Conservation (phyloP, 2,888 invertebrate genomes). For the Plebejus anna region DNA sequence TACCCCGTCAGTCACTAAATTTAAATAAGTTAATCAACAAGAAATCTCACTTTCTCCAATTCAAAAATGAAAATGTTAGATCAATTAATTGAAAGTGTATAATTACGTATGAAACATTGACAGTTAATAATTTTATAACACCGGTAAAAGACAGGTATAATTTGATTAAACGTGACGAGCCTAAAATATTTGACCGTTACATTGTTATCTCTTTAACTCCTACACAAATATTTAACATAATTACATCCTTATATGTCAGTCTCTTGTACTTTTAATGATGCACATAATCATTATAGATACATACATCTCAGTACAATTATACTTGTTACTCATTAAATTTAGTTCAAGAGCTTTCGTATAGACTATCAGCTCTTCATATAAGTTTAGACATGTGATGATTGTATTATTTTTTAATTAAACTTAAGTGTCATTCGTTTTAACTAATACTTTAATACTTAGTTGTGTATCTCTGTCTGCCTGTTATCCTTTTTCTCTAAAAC, state of each 20-base stretch:
- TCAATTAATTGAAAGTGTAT: slow-evolving; percentile 25
- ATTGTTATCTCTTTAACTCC: background rate
- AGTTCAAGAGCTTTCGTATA: slow-evolving; percentile 10
- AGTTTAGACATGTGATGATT: background rate
- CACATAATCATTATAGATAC: background rate
- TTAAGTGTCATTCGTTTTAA: background rate
- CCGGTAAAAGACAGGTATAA: slow-evolving; percentile 7
- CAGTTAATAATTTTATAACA: slow-evolving; percentile 4
- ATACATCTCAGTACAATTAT: background rate
- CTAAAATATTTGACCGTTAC: slow-evolving; percentile 5
- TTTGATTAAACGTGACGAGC: slow-evolving; percentile 3
- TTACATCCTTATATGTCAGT: slow-evolving; percentile 2
- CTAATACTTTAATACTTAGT: background rate
- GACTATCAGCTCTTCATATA: background rate
- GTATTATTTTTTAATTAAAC: background rate
- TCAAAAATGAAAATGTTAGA: slow-evolving; percentile 10
- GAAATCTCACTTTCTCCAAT: slow-evolving; percentile 19
- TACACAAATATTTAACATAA: slow-evolving; percentile 6
- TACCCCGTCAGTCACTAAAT: background rate
- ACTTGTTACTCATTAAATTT: slow-evolving; percentile 17
- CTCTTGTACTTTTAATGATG: background rate
- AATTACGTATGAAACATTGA: background rate
- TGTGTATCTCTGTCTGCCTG: background rate
- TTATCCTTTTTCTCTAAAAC: background rate
- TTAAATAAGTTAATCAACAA: slow-evolving; percentile 26